Evolutionary conservation across 2,888 invertebrate genomes (phyloP).

Genomic region (Macrostomum cliftonense): DNA sequence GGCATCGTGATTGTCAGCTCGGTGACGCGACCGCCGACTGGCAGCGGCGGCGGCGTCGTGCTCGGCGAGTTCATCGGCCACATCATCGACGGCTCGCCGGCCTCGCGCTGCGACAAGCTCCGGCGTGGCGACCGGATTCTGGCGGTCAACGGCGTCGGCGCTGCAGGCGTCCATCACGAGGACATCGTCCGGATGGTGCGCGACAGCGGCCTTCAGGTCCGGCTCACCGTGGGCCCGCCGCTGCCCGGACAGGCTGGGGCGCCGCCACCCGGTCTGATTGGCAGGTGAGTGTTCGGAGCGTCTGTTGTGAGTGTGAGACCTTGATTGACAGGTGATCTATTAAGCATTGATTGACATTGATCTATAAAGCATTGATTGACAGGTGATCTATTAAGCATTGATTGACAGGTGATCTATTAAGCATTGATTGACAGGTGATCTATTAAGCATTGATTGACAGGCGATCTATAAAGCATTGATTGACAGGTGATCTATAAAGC

Average conservation of each 20-base stretch:
- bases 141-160: constrained; percentile 77
- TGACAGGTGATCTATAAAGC: too few species aligned
- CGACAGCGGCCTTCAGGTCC: constrained; percentile 75
- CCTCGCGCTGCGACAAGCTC: constrained; percentile 70
- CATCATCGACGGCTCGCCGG: constrained; percentile 81
- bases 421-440: too few species aligned
- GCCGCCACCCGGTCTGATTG: not conserved
- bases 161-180: constrained; percentile 74
- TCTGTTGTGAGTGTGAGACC: too few species aligned
- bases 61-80: constrained; percentile 44
- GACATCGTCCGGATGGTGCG: constrained; percentile 92
- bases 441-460: too few species aligned
- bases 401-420: too few species aligned
- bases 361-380: too few species aligned
- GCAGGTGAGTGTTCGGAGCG: constrained; percentile 1
- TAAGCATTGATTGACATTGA: too few species aligned
- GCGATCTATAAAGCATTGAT: too few species aligned
- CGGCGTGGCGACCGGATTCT: constrained; percentile 84
- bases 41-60: constrained; percentile 21
- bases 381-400: too few species aligned
- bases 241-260: not conserved
- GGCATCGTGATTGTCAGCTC: constrained; percentile 89
- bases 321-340: too few species aligned
- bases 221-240: constrained; percentile 41
- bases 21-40: constrained; percentile 23